These are phyloP conservation scores for Galagoides demidoff DNA, from an alignment of 2,797 vertebrate species.

Conservation along the genomic window DNA sequence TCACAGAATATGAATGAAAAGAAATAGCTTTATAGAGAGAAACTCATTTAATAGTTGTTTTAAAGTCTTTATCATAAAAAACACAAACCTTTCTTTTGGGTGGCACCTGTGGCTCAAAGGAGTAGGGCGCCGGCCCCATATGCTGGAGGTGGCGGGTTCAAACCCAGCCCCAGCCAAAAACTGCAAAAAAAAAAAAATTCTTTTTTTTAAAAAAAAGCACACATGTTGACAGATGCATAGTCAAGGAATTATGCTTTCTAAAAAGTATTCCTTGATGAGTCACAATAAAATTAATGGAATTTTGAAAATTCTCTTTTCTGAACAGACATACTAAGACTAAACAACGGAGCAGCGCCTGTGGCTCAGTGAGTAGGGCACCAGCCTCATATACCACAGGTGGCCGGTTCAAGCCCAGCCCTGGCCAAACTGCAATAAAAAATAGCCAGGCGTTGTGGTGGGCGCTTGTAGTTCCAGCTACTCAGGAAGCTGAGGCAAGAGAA, in stretches of 20 bases:
- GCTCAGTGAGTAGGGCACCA: too few relatives aligned
- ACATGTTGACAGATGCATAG: constrained; percentile 74
- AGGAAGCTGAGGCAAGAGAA: too few relatives aligned
- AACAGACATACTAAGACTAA: background rate
- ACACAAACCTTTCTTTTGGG: background rate
- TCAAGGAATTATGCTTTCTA: constrained; percentile 79
- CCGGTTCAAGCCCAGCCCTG: too few relatives aligned
- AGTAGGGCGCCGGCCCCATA: too few relatives aligned
- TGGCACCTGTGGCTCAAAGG: too few relatives aligned
- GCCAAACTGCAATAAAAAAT: too few relatives aligned
- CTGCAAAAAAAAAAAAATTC: too few relatives aligned
- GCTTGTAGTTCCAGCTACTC: too few relatives aligned
- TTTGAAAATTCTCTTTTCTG: constrained; percentile 40
- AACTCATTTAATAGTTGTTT: background rate
- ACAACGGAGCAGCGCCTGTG: background rate
- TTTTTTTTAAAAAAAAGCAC: constrained; percentile 66
- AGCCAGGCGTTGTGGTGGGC: too few relatives aligned
- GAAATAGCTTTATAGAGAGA: background rate
- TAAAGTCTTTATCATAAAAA: background rate
- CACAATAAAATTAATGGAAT: constrained; percentile 60
- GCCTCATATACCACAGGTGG: too few relatives aligned
- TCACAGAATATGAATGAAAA: background rate
- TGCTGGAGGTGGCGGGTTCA: too few relatives aligned
- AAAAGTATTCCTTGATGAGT: constrained; percentile 75
- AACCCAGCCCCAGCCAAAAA: too few relatives aligned